Evolutionary conservation across 2,888 invertebrate genomes (phyloP).

Genomic region (Agrotis clavis): DNA sequence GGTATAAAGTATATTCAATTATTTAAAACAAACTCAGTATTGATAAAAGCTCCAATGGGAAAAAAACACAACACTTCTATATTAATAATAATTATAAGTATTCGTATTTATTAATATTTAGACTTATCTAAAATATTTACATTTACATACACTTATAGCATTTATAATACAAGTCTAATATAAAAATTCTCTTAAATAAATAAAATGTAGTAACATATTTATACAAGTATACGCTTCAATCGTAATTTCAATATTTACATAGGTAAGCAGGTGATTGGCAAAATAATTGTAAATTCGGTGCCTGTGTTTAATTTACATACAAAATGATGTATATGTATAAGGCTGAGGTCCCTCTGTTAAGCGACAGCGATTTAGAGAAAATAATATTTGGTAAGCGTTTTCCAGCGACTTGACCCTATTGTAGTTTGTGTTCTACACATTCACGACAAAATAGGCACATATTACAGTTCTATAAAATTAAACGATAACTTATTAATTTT

Average conservation of each 20-base stretch:
- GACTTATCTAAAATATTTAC: slow-evolving; percentile 41
- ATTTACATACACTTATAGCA: slow-evolving; percentile 33
- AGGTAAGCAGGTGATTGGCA: slow-evolving; percentile 7
- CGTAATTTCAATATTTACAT: slow-evolving; percentile 35
- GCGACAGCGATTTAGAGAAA: neutral
- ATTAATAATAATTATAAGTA: slow-evolving; percentile 6
- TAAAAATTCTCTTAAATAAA: slow-evolving; percentile 6
- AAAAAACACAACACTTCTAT: neutral
- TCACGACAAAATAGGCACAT: too few species aligned
- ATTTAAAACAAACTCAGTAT: too few species aligned
- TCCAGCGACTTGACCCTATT: neutral
- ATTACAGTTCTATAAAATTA: too few species aligned
- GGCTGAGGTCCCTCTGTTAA: neutral
- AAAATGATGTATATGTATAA: slow-evolving; percentile 2
- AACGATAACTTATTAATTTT: neutral
- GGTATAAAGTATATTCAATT: too few species aligned
- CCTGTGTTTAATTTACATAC: slow-evolving; percentile 19
- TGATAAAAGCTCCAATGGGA: too few species aligned
- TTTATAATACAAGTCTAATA: slow-evolving; percentile 4
- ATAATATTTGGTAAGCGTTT: neutral
- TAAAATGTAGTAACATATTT: slow-evolving; percentile 16
- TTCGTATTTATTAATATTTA: slow-evolving; percentile 26
- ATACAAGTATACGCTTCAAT: slow-evolving; percentile 4
- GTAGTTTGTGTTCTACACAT: too few species aligned
- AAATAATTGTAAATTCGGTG: slow-evolving; percentile 9